Conservation (phyloP, 2,888 invertebrate species). For the Nemurella pictetii region DNA sequence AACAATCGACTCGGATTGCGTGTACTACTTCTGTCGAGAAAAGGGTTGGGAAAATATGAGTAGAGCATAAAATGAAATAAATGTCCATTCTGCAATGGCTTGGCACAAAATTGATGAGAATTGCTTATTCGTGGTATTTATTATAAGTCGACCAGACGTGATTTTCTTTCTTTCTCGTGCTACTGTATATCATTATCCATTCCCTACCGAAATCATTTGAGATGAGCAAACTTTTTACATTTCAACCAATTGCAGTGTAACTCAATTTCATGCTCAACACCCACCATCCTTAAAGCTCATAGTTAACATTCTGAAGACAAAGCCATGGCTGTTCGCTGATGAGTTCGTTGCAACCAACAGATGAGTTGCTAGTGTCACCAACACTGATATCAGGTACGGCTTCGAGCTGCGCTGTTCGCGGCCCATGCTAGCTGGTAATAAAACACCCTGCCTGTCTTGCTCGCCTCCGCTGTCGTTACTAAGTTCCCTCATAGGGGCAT, state of each 20-base stretch:
- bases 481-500: neutral
- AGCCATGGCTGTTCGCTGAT: neutral
- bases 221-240: neutral
- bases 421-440: slow-evolving; percentile 28
- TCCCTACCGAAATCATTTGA: too few species aligned
- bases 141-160: too few species aligned
- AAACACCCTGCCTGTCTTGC: slow-evolving; percentile 28
- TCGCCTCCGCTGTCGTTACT: neutral
- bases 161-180: too few species aligned
- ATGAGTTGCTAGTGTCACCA: neutral
- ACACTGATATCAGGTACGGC: neutral
- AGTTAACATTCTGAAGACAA: neutral
- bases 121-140: too few species aligned
- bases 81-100: too few species aligned
- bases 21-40: neutral
- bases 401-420: neutral
- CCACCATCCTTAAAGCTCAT: neutral
- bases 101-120: too few species aligned
- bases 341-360: neutral
- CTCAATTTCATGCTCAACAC: neutral
- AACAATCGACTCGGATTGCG: neutral
- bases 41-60: too few species aligned
- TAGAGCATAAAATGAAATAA: too few species aligned
- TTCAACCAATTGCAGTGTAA: neutral
- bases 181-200: too few species aligned